phyloP scores from a whole-genome alignment of 2,113 vertebrate species.

The Polyodon spathula region DNA sequence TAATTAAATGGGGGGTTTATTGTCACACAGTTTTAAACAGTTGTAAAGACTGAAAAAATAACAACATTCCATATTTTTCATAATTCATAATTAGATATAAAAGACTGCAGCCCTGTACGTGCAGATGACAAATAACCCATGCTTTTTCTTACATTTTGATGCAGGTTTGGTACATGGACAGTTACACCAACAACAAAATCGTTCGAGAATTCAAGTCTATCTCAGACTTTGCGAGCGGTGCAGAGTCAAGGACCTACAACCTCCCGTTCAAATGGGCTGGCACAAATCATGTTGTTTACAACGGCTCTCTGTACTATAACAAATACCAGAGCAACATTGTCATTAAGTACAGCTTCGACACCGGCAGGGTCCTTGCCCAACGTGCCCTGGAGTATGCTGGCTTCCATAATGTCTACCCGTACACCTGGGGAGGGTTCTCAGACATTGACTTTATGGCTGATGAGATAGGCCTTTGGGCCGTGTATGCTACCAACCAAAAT shows the following conservation, averaged over 20 bases:
- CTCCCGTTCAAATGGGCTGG: slow-evolving; percentile 97
- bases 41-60: background rate
- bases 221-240: slow-evolving; percentile 80
- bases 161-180: slow-evolving; percentile 98
- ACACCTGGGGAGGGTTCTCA: slow-evolving; percentile 94
- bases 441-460: slow-evolving; percentile 97
- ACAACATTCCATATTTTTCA: background rate
- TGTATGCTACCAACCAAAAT: slow-evolving; percentile 96
- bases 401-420: slow-evolving; percentile 95
- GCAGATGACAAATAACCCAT: background rate
- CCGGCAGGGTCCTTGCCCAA: slow-evolving; percentile 78
- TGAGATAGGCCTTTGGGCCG: slow-evolving; percentile 90
- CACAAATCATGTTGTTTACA: slow-evolving; percentile 95
- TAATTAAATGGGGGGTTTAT: too few relatives aligned
- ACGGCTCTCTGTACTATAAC: slow-evolving; percentile 94
- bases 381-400: slow-evolving; percentile 88
- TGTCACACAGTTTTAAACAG: background rate
- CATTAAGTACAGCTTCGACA: slow-evolving; percentile 92
- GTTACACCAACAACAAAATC: slow-evolving; percentile 95
- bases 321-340: slow-evolving; percentile 98
- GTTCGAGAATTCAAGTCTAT: slow-evolving; percentile 89
- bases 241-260: slow-evolving; percentile 88
- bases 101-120: background rate
- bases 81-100: background rate
- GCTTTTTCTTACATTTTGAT: slow-evolving; percentile 18